Evolutionary conservation across 2,888 invertebrate genomes (phyloP), one percentile per base, ranked within the genome.

Genomic region (Achlya flavicornis): DNA sequence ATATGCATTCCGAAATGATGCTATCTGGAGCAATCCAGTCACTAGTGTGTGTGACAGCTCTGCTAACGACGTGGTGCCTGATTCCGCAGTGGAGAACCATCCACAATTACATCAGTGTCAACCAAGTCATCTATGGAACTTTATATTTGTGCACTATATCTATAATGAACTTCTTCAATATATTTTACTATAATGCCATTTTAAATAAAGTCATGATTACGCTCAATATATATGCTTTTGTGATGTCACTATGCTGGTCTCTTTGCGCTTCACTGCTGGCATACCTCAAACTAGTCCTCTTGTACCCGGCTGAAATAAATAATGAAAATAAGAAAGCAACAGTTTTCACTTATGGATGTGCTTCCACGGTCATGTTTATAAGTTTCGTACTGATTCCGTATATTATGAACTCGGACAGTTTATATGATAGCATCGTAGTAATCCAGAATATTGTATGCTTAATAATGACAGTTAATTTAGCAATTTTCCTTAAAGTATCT

Each of bases 91-190:
- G 48, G 48, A 14, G 33, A 53, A 57, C 46, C 57, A 58, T 57
- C 61, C 65, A 65, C 61, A 63, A 65, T 63, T 61, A 53, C 16
- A 48, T 48, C 16, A 1, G n/a, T 16, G 16, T 48, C 16, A 48
- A 48, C 48, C 48, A 48, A 48, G 16, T 48, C 3, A 16, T 48
- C 8, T 16, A 48, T n/a, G 48, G 48, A 48, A 48, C 48, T 16
- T 48, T 48, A 8, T 7, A 16, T 48, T 8, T 48, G 16, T 16
- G 48, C 16, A 1, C 3, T 48, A 3, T 1, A 16, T 7, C 8
- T 48, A 1, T 48, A 48, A n/a, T n/a, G 48, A 2, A 16, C 8
- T 38, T 8, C 11, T 10, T 38, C 7, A 16, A 2, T 16, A 8
- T 2, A 4, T 3, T 6, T 16, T 5, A n/a, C 5, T 16, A n/a